Evolutionary conservation across 1,140 invertebrate species (phyloP).

Genomic region (Stratiolaelaps scimitus): DNA sequence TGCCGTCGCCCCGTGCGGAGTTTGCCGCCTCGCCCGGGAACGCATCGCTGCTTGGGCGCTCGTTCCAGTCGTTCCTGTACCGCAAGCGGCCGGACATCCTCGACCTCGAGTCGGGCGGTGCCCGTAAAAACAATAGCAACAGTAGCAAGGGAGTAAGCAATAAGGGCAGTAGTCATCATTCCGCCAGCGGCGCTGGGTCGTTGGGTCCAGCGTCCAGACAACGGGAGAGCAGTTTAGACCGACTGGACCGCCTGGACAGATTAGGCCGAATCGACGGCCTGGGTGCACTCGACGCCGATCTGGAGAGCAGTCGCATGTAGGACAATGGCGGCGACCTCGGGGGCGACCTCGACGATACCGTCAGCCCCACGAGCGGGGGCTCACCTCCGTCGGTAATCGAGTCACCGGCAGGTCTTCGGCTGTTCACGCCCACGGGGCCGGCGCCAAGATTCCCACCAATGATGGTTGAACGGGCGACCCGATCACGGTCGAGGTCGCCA

Average conservation of each 20-base stretch:
- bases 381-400: background rate
- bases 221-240: background rate
- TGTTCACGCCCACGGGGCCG: background rate
- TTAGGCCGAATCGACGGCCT: background rate
- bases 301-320: constrained; percentile 27
- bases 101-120: constrained; percentile 2
- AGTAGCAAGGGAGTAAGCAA: background rate
- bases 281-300: background rate
- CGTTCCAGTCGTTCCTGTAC: constrained; percentile 25
- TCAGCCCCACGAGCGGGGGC: background rate
- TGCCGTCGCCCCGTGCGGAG: constrained; percentile 10
- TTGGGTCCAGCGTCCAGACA: too few species aligned
- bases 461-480: background rate
- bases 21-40: constrained; percentile 21
- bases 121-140: background rate
- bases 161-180: background rate
- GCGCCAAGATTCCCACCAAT: background rate
- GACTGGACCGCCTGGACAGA: background rate
- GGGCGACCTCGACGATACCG: background rate
- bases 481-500: constrained; percentile 10
- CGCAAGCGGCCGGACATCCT: constrained; percentile 20
- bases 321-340: background rate
- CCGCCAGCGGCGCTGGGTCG: background rate
- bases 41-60: constrained; percentile 13
- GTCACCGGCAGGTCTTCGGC: background rate